Conservation (phyloP, 2,888 invertebrate species). For the Adineta ricciae region DNA sequence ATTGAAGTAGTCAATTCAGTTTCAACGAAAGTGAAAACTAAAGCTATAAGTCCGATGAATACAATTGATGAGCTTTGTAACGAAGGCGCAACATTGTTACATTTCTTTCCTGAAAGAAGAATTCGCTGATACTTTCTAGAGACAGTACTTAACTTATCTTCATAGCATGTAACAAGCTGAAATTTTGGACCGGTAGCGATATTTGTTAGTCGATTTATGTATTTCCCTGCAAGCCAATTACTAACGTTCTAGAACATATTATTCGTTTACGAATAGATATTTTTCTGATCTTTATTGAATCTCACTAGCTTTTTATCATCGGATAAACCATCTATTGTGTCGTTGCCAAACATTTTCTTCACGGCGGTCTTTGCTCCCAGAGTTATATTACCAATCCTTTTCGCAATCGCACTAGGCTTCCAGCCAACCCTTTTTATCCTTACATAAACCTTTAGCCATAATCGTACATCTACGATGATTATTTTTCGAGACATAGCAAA, state of each 20-base stretch:
- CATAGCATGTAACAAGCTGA: not conserved
- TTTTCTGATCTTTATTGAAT: not conserved
- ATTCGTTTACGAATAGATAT: not conserved
- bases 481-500: not conserved
- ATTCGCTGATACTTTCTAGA: not conserved
- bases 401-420: not conserved
- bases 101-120: not conserved
- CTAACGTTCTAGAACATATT: not conserved
- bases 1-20: not conserved
- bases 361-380: not conserved
- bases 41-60: not conserved
- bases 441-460: not conserved
- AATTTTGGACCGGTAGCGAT: not conserved
- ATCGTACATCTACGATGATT: not conserved
- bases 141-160: not conserved
- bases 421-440: not conserved
- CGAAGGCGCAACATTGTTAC: not conserved
- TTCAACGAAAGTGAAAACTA: not conserved
- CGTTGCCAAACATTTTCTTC: not conserved
- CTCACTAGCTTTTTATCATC: not conserved
- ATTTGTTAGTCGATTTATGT: not conserved
- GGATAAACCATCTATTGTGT: not conserved
- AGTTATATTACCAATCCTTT: not conserved
- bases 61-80: not conserved
- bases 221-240: not conserved